Conservation (phyloP, 2,113 vertebrate species). For the Psilopsiagon aymara region DNA sequence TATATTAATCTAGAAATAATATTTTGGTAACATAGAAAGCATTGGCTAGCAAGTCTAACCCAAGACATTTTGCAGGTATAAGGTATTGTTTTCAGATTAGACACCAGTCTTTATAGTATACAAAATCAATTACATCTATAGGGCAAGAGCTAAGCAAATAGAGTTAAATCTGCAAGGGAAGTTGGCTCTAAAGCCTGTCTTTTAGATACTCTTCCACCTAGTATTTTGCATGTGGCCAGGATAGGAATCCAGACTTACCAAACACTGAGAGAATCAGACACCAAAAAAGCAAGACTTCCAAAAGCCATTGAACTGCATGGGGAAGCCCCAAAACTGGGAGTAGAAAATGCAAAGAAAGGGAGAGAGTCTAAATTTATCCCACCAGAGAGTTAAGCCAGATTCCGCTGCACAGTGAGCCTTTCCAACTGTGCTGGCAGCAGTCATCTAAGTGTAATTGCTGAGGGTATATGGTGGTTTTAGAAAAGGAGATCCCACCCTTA, state of each 20-base stretch:
- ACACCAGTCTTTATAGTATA: neutral
- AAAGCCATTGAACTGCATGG: neutral
- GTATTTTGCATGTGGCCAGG: neutral
- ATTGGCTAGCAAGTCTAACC: neutral
- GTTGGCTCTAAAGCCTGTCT: neutral
- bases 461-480: conserved; percentile 18
- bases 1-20: neutral
- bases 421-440: conserved; percentile 20
- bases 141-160: neutral
- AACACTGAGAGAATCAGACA: neutral
- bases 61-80: neutral
- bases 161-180: neutral
- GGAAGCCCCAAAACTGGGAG: neutral
- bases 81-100: neutral
- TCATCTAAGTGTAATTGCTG: conserved; percentile 30
- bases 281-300: neutral
- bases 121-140: neutral
- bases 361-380: conserved; percentile 1
- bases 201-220: neutral
- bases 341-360: neutral
- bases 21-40: neutral
- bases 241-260: neutral
- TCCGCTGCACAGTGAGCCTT: neutral
- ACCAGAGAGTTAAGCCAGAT: neutral
- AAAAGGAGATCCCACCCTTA: conserved; percentile 36